phyloP scores from a whole-genome alignment of 2,113 vertebrate genomes.

The Edolisoma coerulescens region DNA sequence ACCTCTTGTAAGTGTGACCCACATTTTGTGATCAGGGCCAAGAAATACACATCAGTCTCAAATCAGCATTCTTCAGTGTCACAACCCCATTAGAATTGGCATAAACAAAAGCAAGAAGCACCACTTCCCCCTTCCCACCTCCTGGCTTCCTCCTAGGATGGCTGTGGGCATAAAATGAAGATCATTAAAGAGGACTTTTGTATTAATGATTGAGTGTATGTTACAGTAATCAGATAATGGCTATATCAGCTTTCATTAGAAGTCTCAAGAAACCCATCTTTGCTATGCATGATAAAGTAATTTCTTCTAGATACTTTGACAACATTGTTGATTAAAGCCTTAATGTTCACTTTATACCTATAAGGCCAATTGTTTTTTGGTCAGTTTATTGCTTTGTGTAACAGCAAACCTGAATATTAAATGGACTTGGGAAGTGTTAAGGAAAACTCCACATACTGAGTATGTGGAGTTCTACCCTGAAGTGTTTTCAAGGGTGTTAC shows the following conservation, averaged over 20 bases:
- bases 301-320: conserved; percentile 31
- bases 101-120: background rate
- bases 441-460: background rate
- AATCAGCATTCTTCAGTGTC: background rate
- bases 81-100: background rate
- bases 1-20: background rate
- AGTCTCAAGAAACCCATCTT: conserved; percentile 3
- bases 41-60: background rate
- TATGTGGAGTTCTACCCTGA: background rate
- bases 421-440: background rate
- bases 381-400: background rate
- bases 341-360: background rate
- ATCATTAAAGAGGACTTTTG: conserved; percentile 7
- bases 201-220: background rate
- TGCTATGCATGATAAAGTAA: background rate
- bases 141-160: background rate
- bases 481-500: background rate
- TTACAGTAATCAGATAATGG: conserved; percentile 37
- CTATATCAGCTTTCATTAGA: conserved; percentile 18
- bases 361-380: background rate
- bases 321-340: background rate
- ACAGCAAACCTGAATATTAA: background rate
- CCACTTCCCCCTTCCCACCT: background rate
- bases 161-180: conserved; percentile 1
- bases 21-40: background rate